phyloP scores from a whole-genome alignment of 2,888 invertebrate species.

The Dysmachus trigonus region DNA sequence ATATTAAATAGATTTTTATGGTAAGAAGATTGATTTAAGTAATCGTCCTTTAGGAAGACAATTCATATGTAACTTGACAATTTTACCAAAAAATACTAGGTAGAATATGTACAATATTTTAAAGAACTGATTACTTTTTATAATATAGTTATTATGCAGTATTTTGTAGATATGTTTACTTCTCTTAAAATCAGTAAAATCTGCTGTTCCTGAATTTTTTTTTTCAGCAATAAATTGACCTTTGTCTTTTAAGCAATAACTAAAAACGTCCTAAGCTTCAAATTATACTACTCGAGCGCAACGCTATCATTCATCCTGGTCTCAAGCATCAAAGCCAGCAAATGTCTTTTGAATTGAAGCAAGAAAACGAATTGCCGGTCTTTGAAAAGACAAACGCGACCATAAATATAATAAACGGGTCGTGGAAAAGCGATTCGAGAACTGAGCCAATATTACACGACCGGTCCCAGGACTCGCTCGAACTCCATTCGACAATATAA shows the following conservation, averaged over 20 bases:
- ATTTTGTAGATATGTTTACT: background rate
- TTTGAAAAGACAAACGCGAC: conserved; percentile 46
- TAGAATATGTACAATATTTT: no score
- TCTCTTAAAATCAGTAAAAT: background rate
- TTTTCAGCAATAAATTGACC: background rate
- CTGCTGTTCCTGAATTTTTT: background rate
- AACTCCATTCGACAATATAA: conserved; percentile 22
- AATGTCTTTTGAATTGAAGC: conserved; percentile 25
- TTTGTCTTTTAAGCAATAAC: background rate
- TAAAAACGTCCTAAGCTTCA: background rate
- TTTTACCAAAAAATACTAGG: no score
- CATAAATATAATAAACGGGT: conserved; percentile 47
- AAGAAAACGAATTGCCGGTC: conserved; percentile 40
- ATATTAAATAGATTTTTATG: no score
- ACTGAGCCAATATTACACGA: conserved; percentile 13
- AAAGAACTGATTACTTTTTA: background rate
- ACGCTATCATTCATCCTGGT: background rate
- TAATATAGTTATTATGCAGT: background rate
- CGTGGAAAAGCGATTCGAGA: conserved; percentile 44
- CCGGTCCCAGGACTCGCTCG: background rate
- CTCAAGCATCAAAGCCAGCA: conserved; percentile 16
- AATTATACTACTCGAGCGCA: background rate
- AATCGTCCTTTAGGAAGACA: no score
- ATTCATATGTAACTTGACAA: no score
- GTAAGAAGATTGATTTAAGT: no score